Evolutionary conservation across 2,797 vertebrate genomes (phyloP), one percentile per base, ranked within the genome.

Genomic region (Ibycter americanus): DNA sequence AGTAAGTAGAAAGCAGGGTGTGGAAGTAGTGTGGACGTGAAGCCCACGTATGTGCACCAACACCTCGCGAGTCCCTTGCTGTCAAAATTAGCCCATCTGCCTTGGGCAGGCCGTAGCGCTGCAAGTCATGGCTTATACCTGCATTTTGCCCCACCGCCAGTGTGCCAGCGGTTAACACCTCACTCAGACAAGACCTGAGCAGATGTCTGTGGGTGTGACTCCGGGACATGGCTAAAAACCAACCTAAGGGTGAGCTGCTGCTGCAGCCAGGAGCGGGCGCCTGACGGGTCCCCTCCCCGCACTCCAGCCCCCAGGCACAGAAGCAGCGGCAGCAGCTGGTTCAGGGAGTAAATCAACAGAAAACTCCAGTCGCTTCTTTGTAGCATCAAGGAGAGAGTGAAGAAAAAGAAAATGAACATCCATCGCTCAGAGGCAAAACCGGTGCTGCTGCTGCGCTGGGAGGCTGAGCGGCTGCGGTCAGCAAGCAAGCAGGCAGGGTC

Each of bases 71-170:
- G 56, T 34, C 44, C 67, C 32, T 36, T 1, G 0, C 38, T 11
- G 11, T 74, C 34, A 42, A 61, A 83, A 27, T 18, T 32, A 68
- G 15, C 11, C 38, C 34, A 26, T 27, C 13, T 26, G 40, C 46
- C 23, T 49, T 20, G 20, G 49, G 73, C 68, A 89, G 38, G 38
- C 26, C 0, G 0, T 15, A 11, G 11, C 15, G 13, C 65, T 76
- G 11, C 8, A 7, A 86, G 49, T 63, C 79, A 66, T 38, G 29
- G 56, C 34, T 88, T 4, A 26, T 17, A 76, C 8, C 13, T 0
- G 3, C 2, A 2, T 63, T 65, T 51, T 0, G 0, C 29, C 38
- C 49, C 58, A 51, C 15, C 0, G 0, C 29, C 40, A 29, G 15
- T 4, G 42, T 2, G 10, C 26, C 66, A 85, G 54, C 4, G 0